These are phyloP conservation scores for Miniopterus natalensis DNA, from an alignment of 2,113 vertebrate species.

Conservation along the genomic window DNA sequence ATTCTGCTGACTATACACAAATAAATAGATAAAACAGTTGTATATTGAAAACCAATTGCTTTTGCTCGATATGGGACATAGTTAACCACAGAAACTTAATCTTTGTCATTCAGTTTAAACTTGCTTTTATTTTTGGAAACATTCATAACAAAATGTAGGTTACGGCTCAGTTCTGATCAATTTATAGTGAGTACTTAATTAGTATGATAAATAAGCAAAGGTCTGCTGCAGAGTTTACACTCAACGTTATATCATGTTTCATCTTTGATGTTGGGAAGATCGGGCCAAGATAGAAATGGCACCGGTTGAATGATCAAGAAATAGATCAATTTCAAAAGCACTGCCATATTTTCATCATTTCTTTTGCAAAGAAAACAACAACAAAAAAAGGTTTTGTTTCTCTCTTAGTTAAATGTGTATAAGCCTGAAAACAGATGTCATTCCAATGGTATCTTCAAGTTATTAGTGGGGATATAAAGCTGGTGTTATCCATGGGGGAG, in stretches of 20 bases:
- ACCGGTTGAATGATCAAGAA: neutral
- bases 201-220: neutral
- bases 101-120: neutral
- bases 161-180: neutral
- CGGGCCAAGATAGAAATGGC: neutral
- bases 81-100: neutral
- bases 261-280: neutral
- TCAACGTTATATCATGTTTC: neutral
- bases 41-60: neutral
- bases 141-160: neutral
- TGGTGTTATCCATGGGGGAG: neutral
- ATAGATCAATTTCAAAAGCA: constrained; percentile 14
- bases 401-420: constrained; percentile 23
- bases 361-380: constrained; percentile 9
- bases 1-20: neutral
- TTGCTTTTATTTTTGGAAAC: neutral
- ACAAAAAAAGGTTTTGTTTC: neutral
- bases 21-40: neutral
- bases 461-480: constrained; percentile 17
- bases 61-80: neutral
- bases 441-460: neutral
- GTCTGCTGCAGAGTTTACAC: neutral
- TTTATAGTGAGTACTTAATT: neutral
- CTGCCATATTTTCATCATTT: neutral
- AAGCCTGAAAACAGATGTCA: constrained; percentile 57